Percentiles rank a stretch among this genome's conserved stretches.
Evolutionary conservation across 2,888 invertebrate genomes (phyloP).

Genomic region (Tortrix viridana): DNA sequence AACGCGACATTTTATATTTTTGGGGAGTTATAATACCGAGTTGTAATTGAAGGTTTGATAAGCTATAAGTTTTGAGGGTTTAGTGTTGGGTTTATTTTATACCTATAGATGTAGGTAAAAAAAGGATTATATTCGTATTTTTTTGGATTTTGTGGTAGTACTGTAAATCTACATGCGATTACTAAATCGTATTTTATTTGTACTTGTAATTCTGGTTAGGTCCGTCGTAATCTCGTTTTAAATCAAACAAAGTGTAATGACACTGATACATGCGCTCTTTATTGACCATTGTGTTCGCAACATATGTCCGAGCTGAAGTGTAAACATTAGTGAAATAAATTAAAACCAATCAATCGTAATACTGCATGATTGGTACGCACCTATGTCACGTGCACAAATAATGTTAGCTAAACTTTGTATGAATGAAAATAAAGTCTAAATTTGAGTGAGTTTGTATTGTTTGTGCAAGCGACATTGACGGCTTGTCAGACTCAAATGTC

Average conservation of each 20-base stretch:
- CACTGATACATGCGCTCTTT: neutral
- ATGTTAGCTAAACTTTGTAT: neutral
- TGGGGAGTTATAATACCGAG: constrained; percentile 63
- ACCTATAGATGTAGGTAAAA: neutral
- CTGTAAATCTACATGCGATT: too few species aligned
- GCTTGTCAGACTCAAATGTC: constrained; percentile 69
- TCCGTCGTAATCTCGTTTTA: neutral
- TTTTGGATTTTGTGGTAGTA: too few species aligned
- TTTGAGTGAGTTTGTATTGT: constrained; percentile 24
- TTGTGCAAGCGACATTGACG: constrained; percentile 56
- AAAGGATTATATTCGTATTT: neutral
- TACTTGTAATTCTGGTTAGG: neutral
- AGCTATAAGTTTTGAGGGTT: constrained; percentile 24
- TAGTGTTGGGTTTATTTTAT: neutral
- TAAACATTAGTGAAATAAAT: constrained; percentile 50
- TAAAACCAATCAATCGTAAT: constrained; percentile 62
- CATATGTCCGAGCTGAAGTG: constrained; percentile 30
- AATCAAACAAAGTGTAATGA: constrained; percentile 1
- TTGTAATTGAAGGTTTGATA: constrained; percentile 44
- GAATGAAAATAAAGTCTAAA: constrained; percentile 10
- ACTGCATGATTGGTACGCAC: constrained; percentile 36
- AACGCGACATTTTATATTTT: constrained; percentile 77
- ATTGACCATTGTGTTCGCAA: constrained; percentile 2
- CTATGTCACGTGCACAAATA: neutral
- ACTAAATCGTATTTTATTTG: too few species aligned